Evolutionary conservation across 2,113 vertebrate species (phyloP).

Genomic region (Petrocephalus microphthalmus): DNA sequence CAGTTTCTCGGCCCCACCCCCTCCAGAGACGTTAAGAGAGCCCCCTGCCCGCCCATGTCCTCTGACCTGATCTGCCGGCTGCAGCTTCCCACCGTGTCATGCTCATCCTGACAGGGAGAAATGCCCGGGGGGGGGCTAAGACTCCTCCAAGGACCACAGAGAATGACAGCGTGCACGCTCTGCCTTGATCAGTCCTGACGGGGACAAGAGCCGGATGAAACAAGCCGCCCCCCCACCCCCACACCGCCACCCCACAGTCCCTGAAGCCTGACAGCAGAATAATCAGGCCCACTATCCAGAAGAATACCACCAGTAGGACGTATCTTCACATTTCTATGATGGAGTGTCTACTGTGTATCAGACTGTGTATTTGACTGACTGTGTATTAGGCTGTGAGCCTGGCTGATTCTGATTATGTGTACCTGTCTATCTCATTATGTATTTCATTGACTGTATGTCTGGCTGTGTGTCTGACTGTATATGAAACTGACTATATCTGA

Average conservation of each 20-base stretch:
- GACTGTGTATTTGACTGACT: background rate
- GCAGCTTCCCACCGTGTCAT: background rate
- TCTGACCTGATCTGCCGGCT: background rate
- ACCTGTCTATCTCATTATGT: no score
- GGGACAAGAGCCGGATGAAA: background rate
- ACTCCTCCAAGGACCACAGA: background rate
- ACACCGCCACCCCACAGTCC: background rate
- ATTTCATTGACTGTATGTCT: background rate
- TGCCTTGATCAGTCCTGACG: constrained; percentile 4
- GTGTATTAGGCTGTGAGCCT: no score
- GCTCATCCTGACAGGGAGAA: background rate
- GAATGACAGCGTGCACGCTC: background rate
- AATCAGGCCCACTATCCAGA: background rate
- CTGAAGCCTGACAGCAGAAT: background rate
- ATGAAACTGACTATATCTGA: background rate
- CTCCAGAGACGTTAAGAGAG: background rate
- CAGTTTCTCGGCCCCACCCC: background rate
- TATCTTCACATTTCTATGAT: background rate
- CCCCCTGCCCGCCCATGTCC: background rate
- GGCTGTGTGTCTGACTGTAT: background rate
- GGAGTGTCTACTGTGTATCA: background rate
- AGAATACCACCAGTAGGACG: background rate
- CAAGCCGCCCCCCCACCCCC: background rate
- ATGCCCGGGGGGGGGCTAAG: background rate
- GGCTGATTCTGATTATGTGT: no score